A percentile compares a stretch with the other conserved stretches of the same genome.
phyloP scores from a whole-genome alignment of 35 echinoderm and acorn worm species.

The Diadema setosum region DNA sequence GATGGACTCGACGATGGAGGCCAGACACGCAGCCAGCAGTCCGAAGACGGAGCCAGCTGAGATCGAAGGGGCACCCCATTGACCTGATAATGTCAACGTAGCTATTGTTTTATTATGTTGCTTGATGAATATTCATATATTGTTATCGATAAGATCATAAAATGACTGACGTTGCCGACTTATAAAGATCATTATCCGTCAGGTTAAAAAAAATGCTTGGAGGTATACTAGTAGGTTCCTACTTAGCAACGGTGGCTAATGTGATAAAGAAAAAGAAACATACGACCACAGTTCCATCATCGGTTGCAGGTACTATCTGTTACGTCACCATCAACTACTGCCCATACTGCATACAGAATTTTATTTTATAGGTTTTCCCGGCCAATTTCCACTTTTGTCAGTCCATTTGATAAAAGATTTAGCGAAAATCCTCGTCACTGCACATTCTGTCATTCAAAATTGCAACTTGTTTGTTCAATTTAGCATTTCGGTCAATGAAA shows the following conservation, averaged over 20 bases:
- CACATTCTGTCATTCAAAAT: too few species aligned
- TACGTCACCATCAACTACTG: too few species aligned
- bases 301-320: too few species aligned
- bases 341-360: too few species aligned
- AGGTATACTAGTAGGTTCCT: background rate
- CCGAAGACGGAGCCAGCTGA: conserved; percentile 13
- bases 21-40: conserved; percentile 25
- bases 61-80: conserved; percentile 30
- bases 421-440: too few species aligned
- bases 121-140: background rate
- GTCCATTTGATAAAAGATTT: too few species aligned
- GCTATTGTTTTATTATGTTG: background rate
- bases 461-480: too few species aligned
- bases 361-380: too few species aligned
- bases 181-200: background rate
- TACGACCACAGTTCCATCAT: too few species aligned
- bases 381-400: too few species aligned
- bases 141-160: background rate
- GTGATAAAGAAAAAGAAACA: background rate
- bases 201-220: background rate
- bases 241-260: background rate
- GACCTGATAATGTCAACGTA: background rate
- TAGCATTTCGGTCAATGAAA: too few species aligned
- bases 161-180: background rate
- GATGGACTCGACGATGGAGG: conserved; percentile 57